Conservation (phyloP, 2,797 vertebrate species). For the Danio aesculapii region DNA sequence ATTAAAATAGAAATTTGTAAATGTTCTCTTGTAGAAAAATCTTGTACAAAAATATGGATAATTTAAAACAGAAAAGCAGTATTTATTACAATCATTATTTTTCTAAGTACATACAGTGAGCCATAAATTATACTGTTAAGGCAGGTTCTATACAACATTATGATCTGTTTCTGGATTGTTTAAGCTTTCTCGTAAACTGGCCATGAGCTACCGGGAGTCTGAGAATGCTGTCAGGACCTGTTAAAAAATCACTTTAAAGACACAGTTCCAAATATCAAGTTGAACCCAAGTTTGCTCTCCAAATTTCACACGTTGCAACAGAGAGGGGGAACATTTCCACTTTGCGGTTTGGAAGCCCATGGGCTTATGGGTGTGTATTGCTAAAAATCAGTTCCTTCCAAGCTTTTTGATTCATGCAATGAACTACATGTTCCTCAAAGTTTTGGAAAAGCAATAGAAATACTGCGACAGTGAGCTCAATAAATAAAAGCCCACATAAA, state of each 20-base stretch:
- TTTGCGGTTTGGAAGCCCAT: constrained; percentile 22
- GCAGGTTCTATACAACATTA: neutral
- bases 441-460: constrained; percentile 35
- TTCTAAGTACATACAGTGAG: neutral
- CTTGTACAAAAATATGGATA: no score
- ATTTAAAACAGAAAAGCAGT: no score
- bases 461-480: neutral
- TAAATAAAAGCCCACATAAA: constrained; percentile 35
- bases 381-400: constrained; percentile 32
- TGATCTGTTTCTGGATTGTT: constrained; percentile 10
- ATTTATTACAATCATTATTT: neutral
- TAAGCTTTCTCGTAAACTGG: constrained; percentile 10
- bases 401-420: constrained; percentile 13
- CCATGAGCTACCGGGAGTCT: constrained; percentile 18
- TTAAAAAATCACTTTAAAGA: constrained; percentile 12
- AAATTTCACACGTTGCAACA: constrained; percentile 30
- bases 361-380: constrained; percentile 11
- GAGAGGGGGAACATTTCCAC: constrained; percentile 14
- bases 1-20: no score
- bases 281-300: constrained; percentile 9
- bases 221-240: constrained; percentile 8
- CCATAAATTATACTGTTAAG: neutral
- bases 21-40: no score
- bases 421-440: constrained; percentile 10
- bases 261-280: constrained; percentile 9